Evolutionary conservation across 2,113 vertebrate species (phyloP).

Genomic region (Hepsetus odoe): DNA sequence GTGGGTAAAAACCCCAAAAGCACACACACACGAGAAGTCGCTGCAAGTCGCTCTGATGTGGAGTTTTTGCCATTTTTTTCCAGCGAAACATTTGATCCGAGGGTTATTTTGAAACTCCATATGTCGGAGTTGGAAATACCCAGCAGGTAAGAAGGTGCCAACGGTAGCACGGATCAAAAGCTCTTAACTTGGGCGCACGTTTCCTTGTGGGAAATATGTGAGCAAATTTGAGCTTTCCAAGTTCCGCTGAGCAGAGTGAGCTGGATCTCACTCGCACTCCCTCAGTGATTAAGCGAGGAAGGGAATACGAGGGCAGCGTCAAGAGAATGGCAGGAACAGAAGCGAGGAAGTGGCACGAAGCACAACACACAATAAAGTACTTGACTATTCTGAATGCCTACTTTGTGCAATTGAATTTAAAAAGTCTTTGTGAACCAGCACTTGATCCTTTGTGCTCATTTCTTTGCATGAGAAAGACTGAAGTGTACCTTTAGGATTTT

Average conservation of each 20-base stretch:
- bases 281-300: conserved; percentile 15
- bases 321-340: conserved; percentile 31
- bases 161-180: conserved; percentile 30
- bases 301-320: conserved; percentile 8
- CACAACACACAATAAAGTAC: conserved; percentile 14
- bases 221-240: conserved; percentile 10
- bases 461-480: conserved; percentile 13
- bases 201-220: conserved; percentile 1
- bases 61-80: conserved; percentile 9
- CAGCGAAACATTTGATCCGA: conserved; percentile 45
- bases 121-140: conserved; percentile 17
- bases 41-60: conserved; percentile 38
- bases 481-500: neutral
- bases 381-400: conserved; percentile 22
- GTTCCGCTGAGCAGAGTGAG: conserved; percentile 29
- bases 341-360: conserved; percentile 11
- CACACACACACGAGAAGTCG: conserved; percentile 11
- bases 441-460: neutral
- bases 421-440: neutral
- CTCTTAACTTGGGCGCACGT: conserved; percentile 12
- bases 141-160: conserved; percentile 21
- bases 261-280: conserved; percentile 23
- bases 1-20: neutral
- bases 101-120: conserved; percentile 30
- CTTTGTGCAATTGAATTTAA: conserved; percentile 17